Conservation (phyloP, 2,888 invertebrate species). For the Spodoptera exigua region DNA sequence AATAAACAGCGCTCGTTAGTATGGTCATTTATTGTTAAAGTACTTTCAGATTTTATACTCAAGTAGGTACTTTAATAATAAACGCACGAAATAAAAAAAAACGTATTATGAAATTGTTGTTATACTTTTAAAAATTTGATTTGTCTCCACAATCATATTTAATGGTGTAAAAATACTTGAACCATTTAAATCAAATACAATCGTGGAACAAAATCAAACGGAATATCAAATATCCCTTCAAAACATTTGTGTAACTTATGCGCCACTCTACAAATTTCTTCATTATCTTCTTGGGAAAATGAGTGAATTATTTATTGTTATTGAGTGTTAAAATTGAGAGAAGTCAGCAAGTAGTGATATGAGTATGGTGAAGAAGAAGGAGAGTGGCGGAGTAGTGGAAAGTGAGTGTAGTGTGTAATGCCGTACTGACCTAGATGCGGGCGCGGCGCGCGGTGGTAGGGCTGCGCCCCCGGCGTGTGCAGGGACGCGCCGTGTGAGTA, state of each 20-base stretch:
- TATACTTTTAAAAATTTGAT: too few relatives aligned
- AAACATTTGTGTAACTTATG: too few relatives aligned
- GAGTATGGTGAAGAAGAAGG: too few relatives aligned
- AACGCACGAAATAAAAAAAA: slow-evolving; percentile 2
- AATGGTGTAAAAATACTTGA: neutral
- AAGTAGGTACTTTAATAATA: slow-evolving; percentile 6
- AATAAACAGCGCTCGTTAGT: slow-evolving; percentile 42
- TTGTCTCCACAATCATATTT: too few relatives aligned
- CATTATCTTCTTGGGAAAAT: too few relatives aligned
- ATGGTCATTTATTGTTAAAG: slow-evolving; percentile 16
- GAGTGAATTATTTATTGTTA: too few relatives aligned
- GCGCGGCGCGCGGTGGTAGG: slow-evolving; percentile 85
- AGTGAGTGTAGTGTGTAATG: neutral
- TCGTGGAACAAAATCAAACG: too few relatives aligned
- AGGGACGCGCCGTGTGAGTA: slow-evolving; percentile 76
- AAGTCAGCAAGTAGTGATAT: too few relatives aligned
- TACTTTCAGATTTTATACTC: slow-evolving; percentile 9
- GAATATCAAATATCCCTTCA: too few relatives aligned
- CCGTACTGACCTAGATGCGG: slow-evolving; percentile 77
- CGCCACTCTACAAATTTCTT: too few relatives aligned
- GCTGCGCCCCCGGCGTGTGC: slow-evolving; percentile 87
- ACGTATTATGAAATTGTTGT: neutral
- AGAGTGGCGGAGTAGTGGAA: neutral
- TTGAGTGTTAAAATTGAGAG: too few relatives aligned
- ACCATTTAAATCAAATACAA: neutral